Evolutionary conservation across 2,113 vertebrate species (phyloP).

Genomic region (Phalacrocorax carbo): DNA sequence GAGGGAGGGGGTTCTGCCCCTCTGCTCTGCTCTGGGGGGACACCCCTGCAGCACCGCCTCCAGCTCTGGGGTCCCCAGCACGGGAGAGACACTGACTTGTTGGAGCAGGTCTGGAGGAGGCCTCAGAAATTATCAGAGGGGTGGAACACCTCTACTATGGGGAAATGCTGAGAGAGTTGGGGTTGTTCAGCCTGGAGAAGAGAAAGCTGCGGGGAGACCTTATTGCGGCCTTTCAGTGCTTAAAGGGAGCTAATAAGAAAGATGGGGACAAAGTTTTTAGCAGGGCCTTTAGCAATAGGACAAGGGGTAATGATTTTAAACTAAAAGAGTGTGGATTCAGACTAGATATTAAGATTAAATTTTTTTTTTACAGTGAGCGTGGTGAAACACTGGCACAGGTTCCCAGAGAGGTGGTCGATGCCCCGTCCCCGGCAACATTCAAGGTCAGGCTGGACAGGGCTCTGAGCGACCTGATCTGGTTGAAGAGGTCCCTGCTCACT

Average conservation of each 20-base stretch:
- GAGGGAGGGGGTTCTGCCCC: background rate
- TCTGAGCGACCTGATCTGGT: background rate
- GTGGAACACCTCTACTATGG: background rate
- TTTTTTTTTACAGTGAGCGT: background rate
- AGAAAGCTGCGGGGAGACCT: background rate
- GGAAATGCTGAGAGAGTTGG: background rate
- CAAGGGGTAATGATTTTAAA: background rate
- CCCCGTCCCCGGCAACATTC: background rate
- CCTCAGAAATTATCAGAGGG: fast-evolving
- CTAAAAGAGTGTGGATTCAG: background rate
- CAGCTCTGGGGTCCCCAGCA: background rate
- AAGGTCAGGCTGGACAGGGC: background rate
- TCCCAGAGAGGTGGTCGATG: background rate
- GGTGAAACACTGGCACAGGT: background rate
- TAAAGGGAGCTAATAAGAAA: background rate
- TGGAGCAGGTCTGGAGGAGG: background rate
- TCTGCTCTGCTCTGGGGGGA: background rate
- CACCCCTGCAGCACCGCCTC: background rate
- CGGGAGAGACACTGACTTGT: fast-evolving
- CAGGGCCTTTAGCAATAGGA: background rate
- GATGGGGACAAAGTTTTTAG: background rate
- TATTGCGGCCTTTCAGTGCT: background rate
- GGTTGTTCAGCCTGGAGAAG: background rate
- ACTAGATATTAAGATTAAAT: background rate
- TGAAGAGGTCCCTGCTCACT: background rate